Base-by-base conservation (phyloP, 2,888 invertebrate species). In the Calameuta idolon region DNA sequence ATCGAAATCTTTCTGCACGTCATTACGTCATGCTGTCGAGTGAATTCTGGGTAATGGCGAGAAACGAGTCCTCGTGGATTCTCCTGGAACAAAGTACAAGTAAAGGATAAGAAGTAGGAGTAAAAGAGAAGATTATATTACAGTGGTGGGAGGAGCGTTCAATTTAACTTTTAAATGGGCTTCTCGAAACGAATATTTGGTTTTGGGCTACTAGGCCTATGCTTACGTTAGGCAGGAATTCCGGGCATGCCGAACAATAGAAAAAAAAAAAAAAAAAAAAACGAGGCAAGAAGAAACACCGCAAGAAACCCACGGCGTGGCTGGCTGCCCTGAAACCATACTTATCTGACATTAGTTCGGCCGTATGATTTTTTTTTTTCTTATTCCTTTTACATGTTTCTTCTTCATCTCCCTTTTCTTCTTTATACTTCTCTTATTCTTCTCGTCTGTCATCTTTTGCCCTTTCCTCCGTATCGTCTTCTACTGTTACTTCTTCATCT, bases 381-480 rank as follows among this genome's bases (percentile, higher is more conserved):
- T n/a, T n/a, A 34, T 30, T 34, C 33, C 75, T 68, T 33, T 33
- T 34, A 23, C 31, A 55, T 33, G 1, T 23, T 31, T 37, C 15
- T n/a, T 76, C 76, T n/a, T 34, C 30, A 3, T 9, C 69, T 69
- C 11, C 35, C 3, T 33, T 33, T 33, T 69, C 69, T 23, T 30
- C 34, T 2, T n/a, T 68, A 55, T 79, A 69, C 79, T 77, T 35
- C 12, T 35, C n/a, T 74, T 23, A 30, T 33, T 74, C 11, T 23
- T 12, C 34, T 76, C 34, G 34, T 78, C 76, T 83, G 82, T 77
- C 78, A 80, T 82, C 79, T 77, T 82, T 76, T 82, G 40, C 83
- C 82, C 79, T 80, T 71, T 79, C 81, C 69, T 69, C 76, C 76
- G 40, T 34, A 74, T 34, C 30, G 11, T 34, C 68, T 34, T 31